phyloP scores from a whole-genome alignment of 2,888 invertebrate species.

The Plebejus anna region DNA sequence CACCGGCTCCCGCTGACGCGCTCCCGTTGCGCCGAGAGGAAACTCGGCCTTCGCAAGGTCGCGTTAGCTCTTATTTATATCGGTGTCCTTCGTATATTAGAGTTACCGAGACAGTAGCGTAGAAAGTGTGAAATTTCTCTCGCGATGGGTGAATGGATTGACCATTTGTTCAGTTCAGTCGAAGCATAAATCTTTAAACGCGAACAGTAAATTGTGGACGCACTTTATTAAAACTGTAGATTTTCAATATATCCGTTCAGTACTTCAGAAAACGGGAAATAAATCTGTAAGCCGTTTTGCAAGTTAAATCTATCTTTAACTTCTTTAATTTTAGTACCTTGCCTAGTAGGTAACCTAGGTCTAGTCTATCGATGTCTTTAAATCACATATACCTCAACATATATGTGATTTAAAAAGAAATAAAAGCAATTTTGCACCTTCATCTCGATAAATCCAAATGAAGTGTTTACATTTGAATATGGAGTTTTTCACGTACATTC shows the following conservation, averaged over 20 bases:
- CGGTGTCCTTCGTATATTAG: constrained; percentile 9
- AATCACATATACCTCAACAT: no score
- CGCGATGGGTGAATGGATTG: background rate
- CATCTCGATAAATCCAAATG: constrained; percentile 3
- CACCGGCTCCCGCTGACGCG: constrained; percentile 59
- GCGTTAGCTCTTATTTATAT: constrained; percentile 32
- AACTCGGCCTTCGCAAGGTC: constrained; percentile 75
- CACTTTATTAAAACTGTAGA: background rate
- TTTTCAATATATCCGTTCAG: background rate
- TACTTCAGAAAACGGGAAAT: background rate
- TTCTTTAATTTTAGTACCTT: no score
- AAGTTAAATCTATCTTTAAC: background rate
- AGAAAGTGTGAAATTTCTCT: constrained; percentile 16
- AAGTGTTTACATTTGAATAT: constrained; percentile 15
- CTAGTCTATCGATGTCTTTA: no score
- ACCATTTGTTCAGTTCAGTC: background rate
- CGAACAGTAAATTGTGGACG: background rate
- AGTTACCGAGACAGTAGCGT: background rate
- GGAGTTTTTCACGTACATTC: constrained; percentile 9
- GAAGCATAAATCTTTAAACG: background rate
- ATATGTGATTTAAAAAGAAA: background rate
- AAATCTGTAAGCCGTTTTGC: background rate
- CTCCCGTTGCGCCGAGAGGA: constrained; percentile 68
- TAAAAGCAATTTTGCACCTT: background rate
- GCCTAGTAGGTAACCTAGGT: no score